Conservation (phyloP, 2,797 vertebrate species). For the Ataeniobius toweri region DNA sequence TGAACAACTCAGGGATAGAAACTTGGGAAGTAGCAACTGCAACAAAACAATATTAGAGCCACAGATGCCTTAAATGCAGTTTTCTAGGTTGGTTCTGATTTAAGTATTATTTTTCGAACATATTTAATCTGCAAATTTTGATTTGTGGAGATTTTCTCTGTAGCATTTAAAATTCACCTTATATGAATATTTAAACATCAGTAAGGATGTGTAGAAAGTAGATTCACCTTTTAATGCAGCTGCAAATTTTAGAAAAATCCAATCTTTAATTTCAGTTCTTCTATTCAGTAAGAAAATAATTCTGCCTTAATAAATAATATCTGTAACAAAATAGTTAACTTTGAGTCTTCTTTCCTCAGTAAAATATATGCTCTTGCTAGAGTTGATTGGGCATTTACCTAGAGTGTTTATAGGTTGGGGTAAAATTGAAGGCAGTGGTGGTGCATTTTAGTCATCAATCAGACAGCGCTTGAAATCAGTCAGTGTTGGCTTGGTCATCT, state of each 20-base stretch:
- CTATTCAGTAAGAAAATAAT: not conserved
- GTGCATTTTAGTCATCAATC: not conserved
- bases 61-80: not conserved
- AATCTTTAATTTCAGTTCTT: no score
- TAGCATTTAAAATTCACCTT: not conserved
- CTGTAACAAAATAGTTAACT: no score
- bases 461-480: not conserved
- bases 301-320: no score
- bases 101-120: not conserved
- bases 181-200: not conserved
- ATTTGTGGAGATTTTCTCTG: not conserved
- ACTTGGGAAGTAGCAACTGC: conserved; percentile 14
- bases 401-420: not conserved
- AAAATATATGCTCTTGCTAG: no score
- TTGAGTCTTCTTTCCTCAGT: no score
- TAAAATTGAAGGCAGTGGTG: not conserved
- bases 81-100: not conserved
- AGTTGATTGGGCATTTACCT: not conserved
- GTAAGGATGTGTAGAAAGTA: not conserved
- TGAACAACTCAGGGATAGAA: not conserved
- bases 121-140: not conserved
- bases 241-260: not conserved
- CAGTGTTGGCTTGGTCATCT: not conserved
- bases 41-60: not conserved
- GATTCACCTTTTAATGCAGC: no score